A percentile compares a stretch with the other conserved stretches of the same genome.
Conservation (phyloP, 92 coral and sea anemone genomes). For the Scolanthus callimorphus region DNA sequence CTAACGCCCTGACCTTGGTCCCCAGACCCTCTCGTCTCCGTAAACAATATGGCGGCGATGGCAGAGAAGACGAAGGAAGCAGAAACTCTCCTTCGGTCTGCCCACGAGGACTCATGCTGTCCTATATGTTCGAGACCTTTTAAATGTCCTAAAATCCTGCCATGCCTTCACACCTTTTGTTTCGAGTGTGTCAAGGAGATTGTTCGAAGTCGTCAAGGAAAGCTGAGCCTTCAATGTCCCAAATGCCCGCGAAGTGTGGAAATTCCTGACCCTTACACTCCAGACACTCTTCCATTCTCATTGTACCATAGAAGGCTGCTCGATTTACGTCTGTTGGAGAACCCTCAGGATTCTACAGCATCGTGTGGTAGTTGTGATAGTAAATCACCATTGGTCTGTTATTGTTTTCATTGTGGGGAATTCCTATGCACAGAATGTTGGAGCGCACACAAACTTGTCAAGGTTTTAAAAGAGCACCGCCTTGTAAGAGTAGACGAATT, state of each 20-base stretch:
- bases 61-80: conserved; percentile 5
- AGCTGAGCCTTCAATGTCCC: conserved; percentile 31
- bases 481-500: conserved; percentile 22
- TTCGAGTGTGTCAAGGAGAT: conserved; percentile 29
- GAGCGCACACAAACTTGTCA: conserved; percentile 33
- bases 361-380: conserved; percentile 32
- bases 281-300: conserved; percentile 28
- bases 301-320: conserved; percentile 23
- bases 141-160: conserved; percentile 30
- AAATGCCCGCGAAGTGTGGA: conserved; percentile 30
- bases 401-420: conserved; percentile 40
- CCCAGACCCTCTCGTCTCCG: neutral
- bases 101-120: conserved; percentile 14
- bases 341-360: conserved; percentile 17
- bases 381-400: conserved; percentile 11
- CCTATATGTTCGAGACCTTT: conserved; percentile 29
- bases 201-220: conserved; percentile 24
- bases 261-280: conserved; percentile 24
- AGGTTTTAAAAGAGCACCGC: conserved; percentile 29
- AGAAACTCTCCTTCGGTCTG: conserved; percentile 4
- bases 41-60: conserved; percentile 36
- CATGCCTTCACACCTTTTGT: conserved; percentile 34
- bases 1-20: conserved; percentile 32
- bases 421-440: conserved; percentile 36
- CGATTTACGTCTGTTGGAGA: conserved; percentile 28